A percentile compares a stretch with the other conserved stretches of the same genome.
These are phyloP conservation scores for Cyanoderma ruficeps DNA, from an alignment of 2,113 vertebrate genomes.

Conservation along the genomic window DNA sequence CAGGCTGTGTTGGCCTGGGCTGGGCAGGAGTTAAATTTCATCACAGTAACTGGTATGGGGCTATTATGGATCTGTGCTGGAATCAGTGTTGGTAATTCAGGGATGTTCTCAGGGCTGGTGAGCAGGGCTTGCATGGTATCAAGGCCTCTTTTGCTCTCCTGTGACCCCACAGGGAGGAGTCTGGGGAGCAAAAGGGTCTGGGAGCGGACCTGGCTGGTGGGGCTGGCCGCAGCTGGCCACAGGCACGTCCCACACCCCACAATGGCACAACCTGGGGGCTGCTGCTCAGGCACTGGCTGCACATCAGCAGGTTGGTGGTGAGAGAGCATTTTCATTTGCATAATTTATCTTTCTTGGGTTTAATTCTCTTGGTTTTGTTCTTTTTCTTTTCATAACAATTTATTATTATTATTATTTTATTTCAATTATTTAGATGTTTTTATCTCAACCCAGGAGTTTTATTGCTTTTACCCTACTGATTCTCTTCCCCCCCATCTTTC, in stretches of 20 bases:
- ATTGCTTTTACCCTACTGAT: background rate
- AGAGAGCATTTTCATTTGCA: background rate
- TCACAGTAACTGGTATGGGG: rapidly evolving
- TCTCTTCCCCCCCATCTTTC: background rate
- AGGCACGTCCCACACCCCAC: background rate
- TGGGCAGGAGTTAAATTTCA: background rate
- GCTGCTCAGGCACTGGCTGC: background rate
- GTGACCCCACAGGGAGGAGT: rapidly evolving
- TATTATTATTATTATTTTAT: background rate
- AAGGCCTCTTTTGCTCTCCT: background rate
- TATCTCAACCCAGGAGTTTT: background rate
- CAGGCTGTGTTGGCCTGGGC: background rate
- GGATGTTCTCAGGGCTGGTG: background rate
- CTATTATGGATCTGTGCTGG: background rate
- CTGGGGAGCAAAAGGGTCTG: background rate
- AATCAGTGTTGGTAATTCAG: background rate
- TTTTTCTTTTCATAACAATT: background rate
- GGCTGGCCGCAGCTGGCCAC: background rate
- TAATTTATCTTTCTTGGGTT: background rate
- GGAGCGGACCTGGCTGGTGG: background rate
- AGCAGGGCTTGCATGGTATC: background rate
- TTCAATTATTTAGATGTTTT: background rate
- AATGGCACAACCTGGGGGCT: background rate
- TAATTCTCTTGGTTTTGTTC: background rate
- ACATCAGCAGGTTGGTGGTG: background rate